Conservation (phyloP, 2,888 invertebrate species). For the Cacoxenus indagator region DNA sequence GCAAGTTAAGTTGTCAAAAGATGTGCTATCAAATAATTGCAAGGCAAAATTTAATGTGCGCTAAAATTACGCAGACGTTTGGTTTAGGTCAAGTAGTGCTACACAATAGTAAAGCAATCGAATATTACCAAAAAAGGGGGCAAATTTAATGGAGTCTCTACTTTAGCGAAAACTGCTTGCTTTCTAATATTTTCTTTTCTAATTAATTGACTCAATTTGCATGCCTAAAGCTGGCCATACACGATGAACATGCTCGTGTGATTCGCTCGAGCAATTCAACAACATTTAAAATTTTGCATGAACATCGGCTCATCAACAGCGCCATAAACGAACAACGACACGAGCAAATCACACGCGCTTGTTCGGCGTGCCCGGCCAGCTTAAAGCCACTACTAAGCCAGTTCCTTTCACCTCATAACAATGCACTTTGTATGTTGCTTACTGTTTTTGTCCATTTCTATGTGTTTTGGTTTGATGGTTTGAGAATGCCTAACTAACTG, state of each 20-base stretch:
- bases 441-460: slow-evolving; percentile 20
- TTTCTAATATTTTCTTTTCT: not conserved
- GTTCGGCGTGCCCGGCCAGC: too few relatives aligned
- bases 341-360: too few relatives aligned
- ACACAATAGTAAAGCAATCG: slow-evolving; percentile 41
- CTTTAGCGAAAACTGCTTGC: not conserved
- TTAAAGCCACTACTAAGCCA: too few relatives aligned
- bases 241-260: too few relatives aligned
- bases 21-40: too few relatives aligned
- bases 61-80: slow-evolving; percentile 30
- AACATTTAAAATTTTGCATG: too few relatives aligned
- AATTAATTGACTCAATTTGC: too few relatives aligned
- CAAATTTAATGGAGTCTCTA: not conserved
- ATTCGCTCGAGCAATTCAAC: too few relatives aligned
- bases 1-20: too few relatives aligned
- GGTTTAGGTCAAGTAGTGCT: slow-evolving; percentile 29
- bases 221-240: too few relatives aligned
- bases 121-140: not conserved
- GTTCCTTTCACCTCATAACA: not conserved
- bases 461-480: not conserved
- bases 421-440: slow-evolving; percentile 15
- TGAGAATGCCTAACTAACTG: not conserved
- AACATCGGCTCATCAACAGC: too few relatives aligned
- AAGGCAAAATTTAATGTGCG: slow-evolving; percentile 10
- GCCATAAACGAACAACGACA: too few relatives aligned